Percentiles rank a stretch among this genome's conserved stretches.
These are phyloP conservation scores for Microcaecilia unicolor DNA, from an alignment of 2,797 vertebrate species.

Conservation along the genomic window DNA sequence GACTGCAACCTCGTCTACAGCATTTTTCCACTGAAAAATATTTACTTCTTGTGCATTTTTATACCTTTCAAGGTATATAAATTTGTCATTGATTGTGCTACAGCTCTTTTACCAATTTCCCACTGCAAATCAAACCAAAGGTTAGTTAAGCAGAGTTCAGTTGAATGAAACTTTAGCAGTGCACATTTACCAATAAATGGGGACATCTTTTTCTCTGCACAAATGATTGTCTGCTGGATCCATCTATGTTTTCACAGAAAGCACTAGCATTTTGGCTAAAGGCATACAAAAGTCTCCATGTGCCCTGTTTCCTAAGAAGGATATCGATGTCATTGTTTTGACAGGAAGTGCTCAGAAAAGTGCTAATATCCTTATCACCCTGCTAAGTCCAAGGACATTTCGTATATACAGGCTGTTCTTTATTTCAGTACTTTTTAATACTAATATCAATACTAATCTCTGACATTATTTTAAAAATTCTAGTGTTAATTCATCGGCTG, in stretches of 20 bases:
- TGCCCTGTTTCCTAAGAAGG: conserved; percentile 25
- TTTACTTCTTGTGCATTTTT: no score
- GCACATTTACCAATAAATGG: conserved; percentile 13
- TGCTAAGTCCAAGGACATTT: conserved; percentile 48
- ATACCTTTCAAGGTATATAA: no score
- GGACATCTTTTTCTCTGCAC: conserved; percentile 11
- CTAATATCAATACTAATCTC: no score
- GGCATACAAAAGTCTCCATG: conserved; percentile 11
- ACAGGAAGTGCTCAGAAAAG: conserved; percentile 48
- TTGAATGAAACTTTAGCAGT: conserved; percentile 6
- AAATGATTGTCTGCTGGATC: conserved; percentile 57
- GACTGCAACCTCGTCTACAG: no score
- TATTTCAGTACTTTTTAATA: conserved; percentile 48
- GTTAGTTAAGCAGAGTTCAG: conserved; percentile 7
- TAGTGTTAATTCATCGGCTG: conserved; percentile 46
- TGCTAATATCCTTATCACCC: conserved; percentile 39
- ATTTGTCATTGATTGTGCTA: neutral
- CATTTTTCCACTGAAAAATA: no score
- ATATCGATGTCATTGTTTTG: conserved; percentile 18
- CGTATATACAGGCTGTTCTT: conserved; percentile 46
- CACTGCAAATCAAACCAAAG: conserved; percentile 4
- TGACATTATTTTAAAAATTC: conserved; percentile 53
- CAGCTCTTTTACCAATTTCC: neutral
- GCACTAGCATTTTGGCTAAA: conserved; percentile 27
- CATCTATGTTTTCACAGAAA: conserved; percentile 37